phyloP scores from a whole-genome alignment of 2,888 invertebrate species.

The Luperina nickerlii region DNA sequence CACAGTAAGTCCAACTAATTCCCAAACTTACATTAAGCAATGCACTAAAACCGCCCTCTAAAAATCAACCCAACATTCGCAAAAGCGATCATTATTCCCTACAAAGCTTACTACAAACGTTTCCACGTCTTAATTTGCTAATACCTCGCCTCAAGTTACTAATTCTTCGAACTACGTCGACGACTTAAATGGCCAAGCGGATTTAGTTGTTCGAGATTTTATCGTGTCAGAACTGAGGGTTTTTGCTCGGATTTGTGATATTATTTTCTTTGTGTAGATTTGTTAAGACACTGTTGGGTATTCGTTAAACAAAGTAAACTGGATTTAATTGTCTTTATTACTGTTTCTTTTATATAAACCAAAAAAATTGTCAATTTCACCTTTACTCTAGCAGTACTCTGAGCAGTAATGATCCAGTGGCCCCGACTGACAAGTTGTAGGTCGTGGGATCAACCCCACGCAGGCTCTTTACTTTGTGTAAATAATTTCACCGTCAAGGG shows the following conservation, averaged over 20 bases:
- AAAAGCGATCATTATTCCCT: slow-evolving; percentile 14
- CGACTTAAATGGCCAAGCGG: slow-evolving; percentile 45
- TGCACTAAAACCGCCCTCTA: background rate
- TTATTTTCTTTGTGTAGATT: slow-evolving; percentile 12
- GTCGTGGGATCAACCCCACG: too few species aligned
- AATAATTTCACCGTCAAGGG: too few species aligned
- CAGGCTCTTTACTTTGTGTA: too few species aligned
- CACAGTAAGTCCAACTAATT: too few species aligned
- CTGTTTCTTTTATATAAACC: background rate
- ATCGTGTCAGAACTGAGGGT: slow-evolving; percentile 14
- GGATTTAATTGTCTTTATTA: background rate
- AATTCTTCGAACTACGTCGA: slow-evolving; percentile 41
- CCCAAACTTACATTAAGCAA: background rate
- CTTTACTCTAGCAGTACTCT: background rate
- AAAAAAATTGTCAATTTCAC: background rate
- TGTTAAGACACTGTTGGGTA: background rate
- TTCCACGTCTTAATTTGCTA: slow-evolving; percentile 50
- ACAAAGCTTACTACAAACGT: slow-evolving; percentile 33
- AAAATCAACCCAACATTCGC: background rate
- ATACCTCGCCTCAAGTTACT: slow-evolving; percentile 42
- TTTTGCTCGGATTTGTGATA: slow-evolving; percentile 12
- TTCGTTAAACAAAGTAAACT: background rate
- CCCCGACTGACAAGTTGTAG: too few species aligned
- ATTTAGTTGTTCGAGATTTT: slow-evolving; percentile 50
- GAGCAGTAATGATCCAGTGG: too few species aligned